Conservation (phyloP, 1,140 invertebrate species). For the Leptonema lineaticorne region DNA sequence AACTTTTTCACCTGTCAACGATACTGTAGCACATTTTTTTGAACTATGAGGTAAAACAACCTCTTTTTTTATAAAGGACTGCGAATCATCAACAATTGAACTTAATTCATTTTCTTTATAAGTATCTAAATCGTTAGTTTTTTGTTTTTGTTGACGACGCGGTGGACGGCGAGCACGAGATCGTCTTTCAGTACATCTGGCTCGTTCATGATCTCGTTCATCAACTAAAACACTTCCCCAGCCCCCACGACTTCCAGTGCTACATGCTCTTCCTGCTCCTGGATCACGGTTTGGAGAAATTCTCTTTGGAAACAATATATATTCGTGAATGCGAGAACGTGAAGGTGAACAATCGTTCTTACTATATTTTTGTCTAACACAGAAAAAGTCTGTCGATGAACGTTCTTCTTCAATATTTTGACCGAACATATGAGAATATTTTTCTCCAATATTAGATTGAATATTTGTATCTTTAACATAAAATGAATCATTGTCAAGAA, state of each 20-base stretch:
- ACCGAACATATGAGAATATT: slow-evolving; percentile 34
- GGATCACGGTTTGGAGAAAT: slow-evolving; percentile 39
- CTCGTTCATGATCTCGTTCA: slow-evolving; percentile 34
- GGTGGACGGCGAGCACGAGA: slow-evolving; percentile 40
- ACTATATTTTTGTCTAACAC: slow-evolving; percentile 35
- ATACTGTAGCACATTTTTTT: slow-evolving; percentile 22
- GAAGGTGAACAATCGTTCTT: slow-evolving; percentile 39
- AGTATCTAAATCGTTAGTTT: not conserved
- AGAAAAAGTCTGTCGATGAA: slow-evolving; percentile 31
- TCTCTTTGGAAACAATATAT: slow-evolving; percentile 38
- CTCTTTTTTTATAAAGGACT: slow-evolving; percentile 16
- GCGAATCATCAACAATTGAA: not conserved
- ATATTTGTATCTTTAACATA: slow-evolving; percentile 30
- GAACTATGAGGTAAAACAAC: not conserved
- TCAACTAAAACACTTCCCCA: slow-evolving; percentile 4
- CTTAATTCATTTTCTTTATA: slow-evolving; percentile 34
- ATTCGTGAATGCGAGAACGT: slow-evolving; percentile 37
- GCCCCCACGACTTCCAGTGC: slow-evolving; percentile 1
- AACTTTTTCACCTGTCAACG: slow-evolving; percentile 5
- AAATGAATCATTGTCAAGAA: slow-evolving; percentile 7
- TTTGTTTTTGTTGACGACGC: slow-evolving; percentile 45
- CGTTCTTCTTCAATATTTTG: slow-evolving; percentile 37
- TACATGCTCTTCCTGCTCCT: slow-evolving; percentile 6
- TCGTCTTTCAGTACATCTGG: slow-evolving; percentile 36
- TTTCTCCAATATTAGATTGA: slow-evolving; percentile 26